Base-by-base conservation (phyloP, 2,113 vertebrate species). In the Rhynchomys soricoides region DNA sequence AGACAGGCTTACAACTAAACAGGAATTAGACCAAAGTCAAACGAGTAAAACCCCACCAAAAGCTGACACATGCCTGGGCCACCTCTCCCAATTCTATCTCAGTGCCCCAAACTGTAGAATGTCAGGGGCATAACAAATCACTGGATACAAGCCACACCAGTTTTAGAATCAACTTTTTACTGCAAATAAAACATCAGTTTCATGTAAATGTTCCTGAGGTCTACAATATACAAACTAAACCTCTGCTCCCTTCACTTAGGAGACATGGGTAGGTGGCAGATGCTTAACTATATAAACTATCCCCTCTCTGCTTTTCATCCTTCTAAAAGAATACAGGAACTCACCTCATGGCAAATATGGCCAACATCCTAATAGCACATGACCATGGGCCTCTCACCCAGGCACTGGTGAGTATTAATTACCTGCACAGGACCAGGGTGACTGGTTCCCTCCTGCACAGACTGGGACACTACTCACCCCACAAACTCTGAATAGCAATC, bases 71-170 rank as follows among this genome's bases (percentile, higher is more conserved):
- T 31, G 12, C 34, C 66, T 16, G 12, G 5, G 55, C 4, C 5
- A 4, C 2, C 7, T 34, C 21, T 9, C 37, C 13, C 40, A 1
- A 13, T 7, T 22, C 13, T 59, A 21, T 26, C 71, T 6, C 5
- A 31, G 17, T 10, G 31, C 2, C 22, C 62, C 9, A 40, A n/a
- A 43, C 22, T 6, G 1, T 24, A n/a, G 48, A 78, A n/a, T 29
- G 22, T 17, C 31, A n/a, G 73, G 22, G 21, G 5, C 0, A 1
- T 0, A 59, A 31, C 40, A 19, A 4, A 34, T 16, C 70, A 48
- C 7, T 24, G 24, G 10, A 11, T 83, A 15, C 55, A 19, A 43
- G 64, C 31, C 77, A 50, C 37, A 55, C 2, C 12, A 40, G 11
- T n/a, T 40, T 37, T 2, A 37, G 55, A 66, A 26, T 5, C 8